Conservation (phyloP, 2,888 invertebrate species). For the Pseudolycoriella hygida region DNA sequence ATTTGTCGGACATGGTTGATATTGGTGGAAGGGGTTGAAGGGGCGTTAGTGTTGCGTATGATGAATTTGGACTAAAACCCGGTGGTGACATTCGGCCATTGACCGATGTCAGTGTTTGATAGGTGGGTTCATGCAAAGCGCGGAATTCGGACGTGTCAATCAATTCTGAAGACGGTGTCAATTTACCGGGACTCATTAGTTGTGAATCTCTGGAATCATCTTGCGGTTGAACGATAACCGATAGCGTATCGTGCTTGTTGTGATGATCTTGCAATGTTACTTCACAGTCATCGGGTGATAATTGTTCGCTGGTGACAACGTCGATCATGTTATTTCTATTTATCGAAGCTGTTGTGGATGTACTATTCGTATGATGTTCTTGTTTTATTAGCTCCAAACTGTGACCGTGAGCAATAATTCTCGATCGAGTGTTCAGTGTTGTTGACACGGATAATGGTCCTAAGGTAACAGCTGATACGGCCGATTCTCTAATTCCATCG, state of each 20-base stretch:
- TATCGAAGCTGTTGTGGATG: conserved; percentile 7
- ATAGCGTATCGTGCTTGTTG: conserved; percentile 28
- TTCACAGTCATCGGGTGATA: conserved; percentile 1
- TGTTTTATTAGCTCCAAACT: conserved; percentile 14
- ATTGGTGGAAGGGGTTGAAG: conserved; percentile 93
- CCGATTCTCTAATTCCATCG: conserved; percentile 7
- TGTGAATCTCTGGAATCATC: conserved; percentile 40
- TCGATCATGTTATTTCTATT: conserved; percentile 11
- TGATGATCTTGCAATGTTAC: not conserved
- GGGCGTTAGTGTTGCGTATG: conserved; percentile 90
- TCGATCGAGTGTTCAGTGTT: conserved; percentile 2
- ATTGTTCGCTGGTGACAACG: not conserved
- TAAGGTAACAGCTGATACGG: conserved; percentile 8
- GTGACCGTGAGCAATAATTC: conserved; percentile 10
- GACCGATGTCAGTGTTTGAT: conserved; percentile 77
- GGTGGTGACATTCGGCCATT: conserved; percentile 88
- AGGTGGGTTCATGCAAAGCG: conserved; percentile 56
- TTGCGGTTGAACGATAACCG: conserved; percentile 39
- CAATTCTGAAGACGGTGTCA: conserved; percentile 36
- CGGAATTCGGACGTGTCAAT: conserved; percentile 38
- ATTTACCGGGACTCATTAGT: conserved; percentile 37
- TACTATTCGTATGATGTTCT: conserved; percentile 9
- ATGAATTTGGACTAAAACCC: conserved; percentile 69
- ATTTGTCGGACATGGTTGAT: conserved; percentile 94
- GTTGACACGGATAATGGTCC: conserved; percentile 6